phyloP scores from a whole-genome alignment of 2,888 invertebrate genomes.

The Caenorhabditis panamensis region DNA sequence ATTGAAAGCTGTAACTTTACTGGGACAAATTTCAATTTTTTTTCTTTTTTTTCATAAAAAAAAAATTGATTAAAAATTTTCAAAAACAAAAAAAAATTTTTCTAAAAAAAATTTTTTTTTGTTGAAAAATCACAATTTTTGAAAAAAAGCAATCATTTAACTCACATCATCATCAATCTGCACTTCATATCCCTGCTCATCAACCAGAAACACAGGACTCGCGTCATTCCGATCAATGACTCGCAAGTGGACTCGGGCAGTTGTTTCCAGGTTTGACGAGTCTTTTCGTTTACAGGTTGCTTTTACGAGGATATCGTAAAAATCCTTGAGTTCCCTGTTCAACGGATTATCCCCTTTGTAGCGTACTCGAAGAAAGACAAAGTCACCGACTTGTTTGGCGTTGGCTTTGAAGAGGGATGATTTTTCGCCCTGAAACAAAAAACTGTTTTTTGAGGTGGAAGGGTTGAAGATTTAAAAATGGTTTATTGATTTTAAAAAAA shows the following conservation, averaged over 20 bases:
- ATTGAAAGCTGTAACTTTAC: too few species aligned
- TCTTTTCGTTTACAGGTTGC: conserved; percentile 86
- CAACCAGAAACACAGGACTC: conserved; percentile 92
- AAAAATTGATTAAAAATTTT: too few species aligned
- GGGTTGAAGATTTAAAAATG: too few species aligned
- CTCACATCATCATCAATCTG: conserved; percentile 68
- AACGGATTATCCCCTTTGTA: conserved; percentile 92
- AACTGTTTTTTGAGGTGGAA: too few species aligned
- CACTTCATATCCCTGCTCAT: conserved; percentile 87
- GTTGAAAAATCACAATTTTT: too few species aligned
- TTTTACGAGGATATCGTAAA: conserved; percentile 83
- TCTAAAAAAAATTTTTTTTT: too few species aligned
- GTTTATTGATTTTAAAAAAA: too few species aligned
- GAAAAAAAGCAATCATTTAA: too few species aligned
- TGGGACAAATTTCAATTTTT: too few species aligned
- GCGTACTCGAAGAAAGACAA: conserved; percentile 92
- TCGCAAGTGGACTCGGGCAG: conserved; percentile 71
- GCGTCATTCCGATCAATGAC: conserved; percentile 86
- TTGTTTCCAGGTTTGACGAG: conserved; percentile 77
- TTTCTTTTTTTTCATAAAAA: too few species aligned
- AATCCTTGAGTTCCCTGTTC: conserved; percentile 88
- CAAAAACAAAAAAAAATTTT: too few species aligned
- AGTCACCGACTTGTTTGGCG: conserved; percentile 88
- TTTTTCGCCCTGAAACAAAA: conserved; percentile 55
- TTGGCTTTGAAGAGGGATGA: conserved; percentile 72